Base-by-base conservation (phyloP, 2,797 vertebrate genomes). In the Sebastes hubbsi region DNA sequence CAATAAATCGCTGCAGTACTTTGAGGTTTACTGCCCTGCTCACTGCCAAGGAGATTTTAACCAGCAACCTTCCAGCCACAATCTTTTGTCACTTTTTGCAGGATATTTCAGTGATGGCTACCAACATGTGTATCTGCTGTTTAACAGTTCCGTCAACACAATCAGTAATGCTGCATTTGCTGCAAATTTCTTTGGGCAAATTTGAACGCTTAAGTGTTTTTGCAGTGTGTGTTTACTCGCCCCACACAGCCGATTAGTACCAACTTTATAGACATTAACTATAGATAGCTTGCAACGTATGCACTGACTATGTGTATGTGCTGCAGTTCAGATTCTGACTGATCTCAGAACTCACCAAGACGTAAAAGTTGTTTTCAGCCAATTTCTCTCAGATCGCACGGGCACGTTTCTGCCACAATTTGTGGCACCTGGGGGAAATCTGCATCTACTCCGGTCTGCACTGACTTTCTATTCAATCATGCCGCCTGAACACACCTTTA, bases 21-120 rank as follows among this genome's bases (percentile, higher is more conserved):
- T 16, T 1, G n/a, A 34, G 20, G 20, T 80, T 72, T 63, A 54
- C 58, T 83, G 77, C 73, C 72, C 79, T 79, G 78, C 83, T 86
- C 52, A 65, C 12, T 7, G 3, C 58, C 25, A 18, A 6, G 7
- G 20, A 58, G 30, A 72, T 10, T 76, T 29, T 14, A 69, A 36
- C 27, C 52, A 38, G 64, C 70, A 59, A 29, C 71, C 12, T 34
- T 34, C 2, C 14, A 24, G 27, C 8, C 29, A 38, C 34, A 42
- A 10, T 27, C 3, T 30, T 16, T 2, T 60, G 16, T 6, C 6
- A 4, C 24, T 56, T 56, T 36, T 63, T 10, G 22, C 20, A 13
- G 52, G 24, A 55, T 0, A 25, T 10, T 18, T 25, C 14, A 25
- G 30, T 18, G 20, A 54, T 32, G 29, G 25, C 20, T 10, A 49